phyloP scores from a whole-genome alignment of 2,797 vertebrate genomes.

The Psittacula echo region DNA sequence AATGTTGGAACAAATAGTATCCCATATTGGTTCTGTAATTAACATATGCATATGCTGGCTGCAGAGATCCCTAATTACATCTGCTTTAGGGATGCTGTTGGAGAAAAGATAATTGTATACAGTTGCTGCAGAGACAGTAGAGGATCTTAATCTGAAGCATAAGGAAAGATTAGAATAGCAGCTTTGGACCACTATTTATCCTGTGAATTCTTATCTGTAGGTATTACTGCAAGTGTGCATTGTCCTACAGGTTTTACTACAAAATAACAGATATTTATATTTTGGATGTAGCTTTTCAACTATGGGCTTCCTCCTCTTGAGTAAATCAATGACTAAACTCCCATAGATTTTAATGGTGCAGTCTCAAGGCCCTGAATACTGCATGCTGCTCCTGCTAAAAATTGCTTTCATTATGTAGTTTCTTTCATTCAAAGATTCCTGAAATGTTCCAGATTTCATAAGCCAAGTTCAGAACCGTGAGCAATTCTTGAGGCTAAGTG shows the following conservation, averaged over 20 bases:
- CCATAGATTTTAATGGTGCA: neutral
- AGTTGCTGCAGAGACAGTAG: constrained; percentile 69
- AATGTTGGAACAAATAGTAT: constrained; percentile 76
- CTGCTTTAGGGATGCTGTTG: constrained; percentile 73
- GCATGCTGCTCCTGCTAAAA: neutral
- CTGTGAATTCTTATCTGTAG: constrained; percentile 46
- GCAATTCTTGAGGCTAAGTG: neutral
- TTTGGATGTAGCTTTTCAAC: neutral
- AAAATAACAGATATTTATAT: neutral
- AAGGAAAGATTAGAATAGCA: constrained; percentile 54
- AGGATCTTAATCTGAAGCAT: constrained; percentile 54
- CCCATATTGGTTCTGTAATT: constrained; percentile 81
- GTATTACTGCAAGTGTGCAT: constrained; percentile 36
- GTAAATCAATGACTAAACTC: neutral
- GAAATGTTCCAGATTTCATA: neutral
- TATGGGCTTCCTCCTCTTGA: neutral
- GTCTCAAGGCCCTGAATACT: neutral
- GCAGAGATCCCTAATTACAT: constrained; percentile 73
- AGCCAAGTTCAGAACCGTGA: neutral
- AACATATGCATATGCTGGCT: constrained; percentile 78
- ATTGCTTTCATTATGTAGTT: neutral
- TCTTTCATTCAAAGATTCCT: neutral
- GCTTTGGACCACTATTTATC: constrained; percentile 32
- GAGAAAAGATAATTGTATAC: constrained; percentile 70
- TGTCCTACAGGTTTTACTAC: neutral